These are phyloP conservation scores for Pinna nobilis DNA, from an alignment of 1,140 invertebrate genomes.

Conservation along the genomic window DNA sequence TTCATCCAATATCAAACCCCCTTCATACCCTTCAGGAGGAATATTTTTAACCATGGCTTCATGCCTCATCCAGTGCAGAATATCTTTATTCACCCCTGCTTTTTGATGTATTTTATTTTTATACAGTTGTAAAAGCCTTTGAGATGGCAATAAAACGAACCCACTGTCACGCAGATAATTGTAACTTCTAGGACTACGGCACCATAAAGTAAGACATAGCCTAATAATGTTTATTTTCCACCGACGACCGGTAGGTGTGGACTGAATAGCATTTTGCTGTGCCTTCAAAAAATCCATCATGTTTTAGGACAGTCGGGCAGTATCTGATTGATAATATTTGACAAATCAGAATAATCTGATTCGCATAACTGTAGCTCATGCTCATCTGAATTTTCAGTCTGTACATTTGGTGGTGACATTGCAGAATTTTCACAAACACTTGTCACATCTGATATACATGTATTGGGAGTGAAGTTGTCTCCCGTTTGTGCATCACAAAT, in stretches of 20 bases:
- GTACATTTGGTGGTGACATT: neutral
- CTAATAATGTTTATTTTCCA: conserved; percentile 36
- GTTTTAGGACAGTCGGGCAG: neutral
- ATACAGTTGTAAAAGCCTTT: conserved; percentile 21
- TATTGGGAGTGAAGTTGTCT: neutral
- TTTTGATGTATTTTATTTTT: conserved; percentile 44
- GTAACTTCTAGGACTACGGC: conserved; percentile 28
- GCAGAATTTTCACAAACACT: neutral
- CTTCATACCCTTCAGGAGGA: conserved; percentile 27
- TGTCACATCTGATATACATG: neutral
- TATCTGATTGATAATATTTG: neutral
- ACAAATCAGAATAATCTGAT: conserved; percentile 7
- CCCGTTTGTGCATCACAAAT: neutral
- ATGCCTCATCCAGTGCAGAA: conserved; percentile 39
- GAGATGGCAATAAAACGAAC: conserved; percentile 28
- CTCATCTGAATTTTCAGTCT: neutral
- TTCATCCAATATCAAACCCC: conserved; percentile 39
- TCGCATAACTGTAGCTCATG: neutral
- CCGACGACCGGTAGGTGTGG: conserved; percentile 29
- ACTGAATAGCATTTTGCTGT: neutral
- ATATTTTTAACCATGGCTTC: conserved; percentile 31
- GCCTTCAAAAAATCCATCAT: conserved; percentile 9
- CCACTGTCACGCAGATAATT: conserved; percentile 26
- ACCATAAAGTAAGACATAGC: conserved; percentile 34
- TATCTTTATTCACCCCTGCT: conserved; percentile 39